These are phyloP conservation scores for Watersipora subatra DNA, from an alignment of 1,140 invertebrate species.

Conservation along the genomic window DNA sequence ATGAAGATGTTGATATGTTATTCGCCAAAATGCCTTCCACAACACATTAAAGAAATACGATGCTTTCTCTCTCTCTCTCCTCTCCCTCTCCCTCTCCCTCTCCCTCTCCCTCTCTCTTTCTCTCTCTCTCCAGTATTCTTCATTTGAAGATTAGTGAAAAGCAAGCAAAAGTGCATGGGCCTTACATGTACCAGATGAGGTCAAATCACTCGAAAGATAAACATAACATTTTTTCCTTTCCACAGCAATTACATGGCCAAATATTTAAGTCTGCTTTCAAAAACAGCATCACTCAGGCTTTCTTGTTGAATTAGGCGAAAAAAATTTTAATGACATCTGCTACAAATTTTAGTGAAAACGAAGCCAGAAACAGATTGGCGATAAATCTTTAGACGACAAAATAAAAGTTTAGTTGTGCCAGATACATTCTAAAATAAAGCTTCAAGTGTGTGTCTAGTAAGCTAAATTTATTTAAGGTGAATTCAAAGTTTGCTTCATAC, in stretches of 20 bases:
- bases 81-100: background rate
- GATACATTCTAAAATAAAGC: too few species aligned
- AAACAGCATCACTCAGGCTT: too few species aligned
- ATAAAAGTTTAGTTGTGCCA: too few species aligned
- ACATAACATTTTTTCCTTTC: background rate
- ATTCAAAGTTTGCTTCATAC: too few species aligned
- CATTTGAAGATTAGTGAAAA: background rate
- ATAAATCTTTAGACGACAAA: too few species aligned
- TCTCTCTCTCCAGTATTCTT: constrained; percentile 5
- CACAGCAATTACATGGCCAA: background rate
- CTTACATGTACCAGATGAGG: background rate
- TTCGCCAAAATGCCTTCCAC: too few species aligned
- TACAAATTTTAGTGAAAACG: too few species aligned
- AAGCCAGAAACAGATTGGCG: too few species aligned
- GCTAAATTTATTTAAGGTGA: too few species aligned
- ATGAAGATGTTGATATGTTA: too few species aligned
- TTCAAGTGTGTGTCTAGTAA: too few species aligned
- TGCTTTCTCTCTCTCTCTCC: constrained; percentile 8
- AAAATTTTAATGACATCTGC: constrained; percentile 7
- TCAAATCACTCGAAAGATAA: background rate
- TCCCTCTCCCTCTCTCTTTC: background rate
- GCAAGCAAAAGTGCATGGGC: background rate
- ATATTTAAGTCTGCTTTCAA: background rate
- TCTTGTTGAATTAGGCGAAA: background rate
- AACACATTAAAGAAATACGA: too few species aligned